Evolutionary conservation across 2,113 vertebrate genomes (phyloP).

Genomic region (Vidua macroura): DNA sequence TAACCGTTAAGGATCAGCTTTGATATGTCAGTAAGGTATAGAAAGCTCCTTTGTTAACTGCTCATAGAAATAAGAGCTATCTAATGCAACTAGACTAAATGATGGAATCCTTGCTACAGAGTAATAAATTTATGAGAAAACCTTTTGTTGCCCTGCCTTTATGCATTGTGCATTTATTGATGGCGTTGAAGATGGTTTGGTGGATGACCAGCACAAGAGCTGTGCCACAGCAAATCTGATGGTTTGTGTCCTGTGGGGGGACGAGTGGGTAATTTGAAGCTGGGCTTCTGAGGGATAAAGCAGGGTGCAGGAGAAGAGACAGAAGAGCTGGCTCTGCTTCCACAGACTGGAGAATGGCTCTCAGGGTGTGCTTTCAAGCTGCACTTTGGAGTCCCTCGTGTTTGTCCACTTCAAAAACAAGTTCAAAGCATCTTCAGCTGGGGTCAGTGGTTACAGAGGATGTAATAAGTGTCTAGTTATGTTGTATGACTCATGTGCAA

Average conservation of each 20-base stretch:
- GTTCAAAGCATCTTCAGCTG: neutral
- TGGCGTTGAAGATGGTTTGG: neutral
- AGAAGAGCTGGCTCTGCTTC: neutral
- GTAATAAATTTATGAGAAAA: neutral
- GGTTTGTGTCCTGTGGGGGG: neutral
- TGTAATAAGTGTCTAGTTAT: neutral
- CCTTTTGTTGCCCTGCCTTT: neutral
- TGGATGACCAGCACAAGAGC: neutral
- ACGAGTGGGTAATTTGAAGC: neutral
- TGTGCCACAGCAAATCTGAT: neutral
- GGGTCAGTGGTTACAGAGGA: neutral
- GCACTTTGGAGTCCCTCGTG: fast-evolving
- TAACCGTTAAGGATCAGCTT: neutral
- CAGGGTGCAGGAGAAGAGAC: neutral
- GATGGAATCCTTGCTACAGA: neutral
- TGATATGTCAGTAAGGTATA: neutral
- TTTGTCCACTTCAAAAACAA: neutral
- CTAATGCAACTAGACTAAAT: neutral
- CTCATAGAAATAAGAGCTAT: neutral
- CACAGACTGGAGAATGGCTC: neutral
- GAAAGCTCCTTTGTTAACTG: neutral
- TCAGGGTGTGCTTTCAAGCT: neutral
- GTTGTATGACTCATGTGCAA: neutral
- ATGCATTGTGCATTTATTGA: neutral
- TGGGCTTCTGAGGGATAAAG: neutral